Evolutionary conservation across 53 echinoderm and acorn worm species (phyloP).

Genomic region (Zoroaster sp.): DNA sequence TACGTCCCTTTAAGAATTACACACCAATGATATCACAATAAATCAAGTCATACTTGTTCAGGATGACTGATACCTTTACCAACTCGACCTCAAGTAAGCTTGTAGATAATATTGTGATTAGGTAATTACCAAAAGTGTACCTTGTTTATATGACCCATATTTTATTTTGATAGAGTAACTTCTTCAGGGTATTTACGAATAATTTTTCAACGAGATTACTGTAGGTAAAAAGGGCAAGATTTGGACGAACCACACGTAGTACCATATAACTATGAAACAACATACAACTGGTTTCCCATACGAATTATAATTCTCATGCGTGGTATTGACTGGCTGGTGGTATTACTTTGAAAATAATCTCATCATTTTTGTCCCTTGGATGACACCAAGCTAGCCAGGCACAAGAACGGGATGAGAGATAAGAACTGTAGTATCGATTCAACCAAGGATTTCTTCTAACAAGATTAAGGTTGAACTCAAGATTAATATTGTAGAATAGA

Average conservation of each 20-base stretch:
- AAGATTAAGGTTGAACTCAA: not conserved
- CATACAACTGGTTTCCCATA: not conserved
- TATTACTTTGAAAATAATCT: slow-evolving; percentile 4
- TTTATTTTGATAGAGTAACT: too few relatives aligned
- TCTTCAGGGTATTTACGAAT: not conserved
- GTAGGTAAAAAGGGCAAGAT: not conserved
- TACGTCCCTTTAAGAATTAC: too few relatives aligned
- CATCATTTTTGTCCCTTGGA: not conserved
- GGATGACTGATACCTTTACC: too few relatives aligned
- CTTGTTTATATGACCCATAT: too few relatives aligned
- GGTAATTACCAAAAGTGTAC: too few relatives aligned
- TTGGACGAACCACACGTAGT: not conserved
- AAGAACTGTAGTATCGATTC: not conserved
- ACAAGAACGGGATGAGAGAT: slow-evolving; percentile 11
- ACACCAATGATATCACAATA: too few relatives aligned
- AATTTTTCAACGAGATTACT: not conserved
- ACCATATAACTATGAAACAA: not conserved
- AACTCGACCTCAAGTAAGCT: too few relatives aligned
- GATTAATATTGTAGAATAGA: not conserved
- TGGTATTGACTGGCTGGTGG: not conserved
- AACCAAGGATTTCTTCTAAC: not conserved
- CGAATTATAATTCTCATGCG: not conserved
- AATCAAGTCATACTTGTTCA: too few relatives aligned
- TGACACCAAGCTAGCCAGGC: not conserved
- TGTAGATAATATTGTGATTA: too few relatives aligned